Evolutionary conservation across 2,888 invertebrate species (phyloP).

Genomic region (Spilarctia lutea): DNA sequence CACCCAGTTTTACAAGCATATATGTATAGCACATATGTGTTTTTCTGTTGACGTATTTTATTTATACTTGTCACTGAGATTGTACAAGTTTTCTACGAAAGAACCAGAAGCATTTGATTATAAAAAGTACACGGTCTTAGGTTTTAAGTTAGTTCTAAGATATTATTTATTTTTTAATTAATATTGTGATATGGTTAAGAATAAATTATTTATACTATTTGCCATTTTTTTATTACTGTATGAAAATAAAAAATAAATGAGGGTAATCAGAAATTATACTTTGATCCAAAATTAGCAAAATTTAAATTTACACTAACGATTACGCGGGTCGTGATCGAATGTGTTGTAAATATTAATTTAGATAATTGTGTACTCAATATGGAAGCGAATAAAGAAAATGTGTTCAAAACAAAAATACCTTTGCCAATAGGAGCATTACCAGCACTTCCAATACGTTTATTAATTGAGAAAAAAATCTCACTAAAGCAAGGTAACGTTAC

Average conservation of each 20-base stretch:
- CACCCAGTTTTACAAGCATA: conserved; percentile 41
- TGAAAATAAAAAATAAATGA: conserved; percentile 15
- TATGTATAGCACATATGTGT: conserved; percentile 22
- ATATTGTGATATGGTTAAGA: conserved; percentile 77
- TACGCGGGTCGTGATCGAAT: conserved; percentile 68
- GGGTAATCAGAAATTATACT: conserved; percentile 43
- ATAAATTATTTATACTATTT: conserved; percentile 74
- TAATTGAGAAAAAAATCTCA: conserved; percentile 43
- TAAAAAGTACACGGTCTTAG: conserved; percentile 84
- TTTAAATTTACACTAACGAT: conserved; percentile 45
- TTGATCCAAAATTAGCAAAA: neutral
- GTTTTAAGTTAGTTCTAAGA: conserved; percentile 67
- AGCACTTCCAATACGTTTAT: conserved; percentile 62
- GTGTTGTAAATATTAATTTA: conserved; percentile 23
- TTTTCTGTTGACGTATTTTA: conserved; percentile 44
- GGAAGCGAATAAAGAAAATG: conserved; percentile 70
- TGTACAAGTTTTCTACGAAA: conserved; percentile 44
- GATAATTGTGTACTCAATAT: conserved; percentile 35
- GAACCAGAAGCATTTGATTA: conserved; percentile 86
- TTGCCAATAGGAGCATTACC: conserved; percentile 68
- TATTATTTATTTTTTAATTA: conserved; percentile 74
- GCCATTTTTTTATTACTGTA: conserved; percentile 37
- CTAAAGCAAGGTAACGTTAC: conserved; percentile 22
- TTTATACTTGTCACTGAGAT: conserved; percentile 59
- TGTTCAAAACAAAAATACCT: conserved; percentile 66